Evolutionary conservation across 2,888 invertebrate genomes (phyloP).

Genomic region (Stenchaetothrips biformis): DNA sequence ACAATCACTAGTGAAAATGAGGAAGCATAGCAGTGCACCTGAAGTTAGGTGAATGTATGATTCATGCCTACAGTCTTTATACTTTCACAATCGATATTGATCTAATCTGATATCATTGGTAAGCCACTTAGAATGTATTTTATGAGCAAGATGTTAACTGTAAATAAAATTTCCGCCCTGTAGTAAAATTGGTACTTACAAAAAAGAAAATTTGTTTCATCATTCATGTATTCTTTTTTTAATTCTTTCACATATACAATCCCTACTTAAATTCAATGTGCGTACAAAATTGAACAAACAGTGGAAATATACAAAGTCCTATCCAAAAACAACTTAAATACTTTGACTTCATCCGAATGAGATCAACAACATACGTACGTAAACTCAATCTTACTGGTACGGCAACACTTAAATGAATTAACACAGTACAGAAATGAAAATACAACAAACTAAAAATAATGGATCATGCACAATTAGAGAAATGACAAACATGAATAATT

Average conservation of each 20-base stretch:
- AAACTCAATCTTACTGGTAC: too few relatives aligned
- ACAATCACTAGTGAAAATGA: background rate
- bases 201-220: background rate
- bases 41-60: background rate
- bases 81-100: constrained; percentile 1
- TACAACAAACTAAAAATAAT: background rate
- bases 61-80: background rate
- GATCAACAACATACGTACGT: background rate
- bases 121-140: constrained; percentile 21
- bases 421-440: background rate
- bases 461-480: background rate
- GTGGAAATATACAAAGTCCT: background rate
- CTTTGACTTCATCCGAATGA: background rate
- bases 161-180: constrained; percentile 25
- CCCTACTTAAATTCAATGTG: background rate
- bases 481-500: background rate
- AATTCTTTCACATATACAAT: background rate
- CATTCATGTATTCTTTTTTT: background rate
- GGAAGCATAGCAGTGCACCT: background rate
- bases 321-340: background rate
- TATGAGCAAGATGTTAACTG: constrained; percentile 7
- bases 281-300: too few relatives aligned
- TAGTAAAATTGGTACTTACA: constrained; percentile 1
- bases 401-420: background rate
- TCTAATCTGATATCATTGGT: constrained; percentile 16